A percentile compares a stretch with the other conserved stretches of the same genome.
Evolutionary conservation across 1,140 invertebrate genomes (phyloP).

Genomic region (Drosophila ogumai): DNA sequence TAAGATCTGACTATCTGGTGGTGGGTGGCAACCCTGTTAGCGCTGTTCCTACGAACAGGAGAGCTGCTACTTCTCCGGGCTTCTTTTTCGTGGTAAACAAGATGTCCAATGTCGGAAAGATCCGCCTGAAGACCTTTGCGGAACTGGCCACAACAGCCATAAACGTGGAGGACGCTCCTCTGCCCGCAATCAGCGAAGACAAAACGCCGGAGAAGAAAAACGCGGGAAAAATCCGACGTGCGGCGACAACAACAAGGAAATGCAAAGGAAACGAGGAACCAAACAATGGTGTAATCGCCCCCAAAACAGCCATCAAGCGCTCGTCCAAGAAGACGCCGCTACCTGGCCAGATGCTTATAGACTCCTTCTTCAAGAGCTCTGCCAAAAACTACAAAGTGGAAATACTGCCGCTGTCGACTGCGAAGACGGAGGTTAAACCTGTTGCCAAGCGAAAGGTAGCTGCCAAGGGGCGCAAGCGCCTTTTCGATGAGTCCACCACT

Average conservation of each 20-base stretch:
- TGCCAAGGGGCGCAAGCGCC: constrained; percentile 58
- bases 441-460: constrained; percentile 1
- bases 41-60: neutral
- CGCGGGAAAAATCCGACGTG: constrained; percentile 35
- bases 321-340: constrained; percentile 55
- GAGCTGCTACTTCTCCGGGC: neutral
- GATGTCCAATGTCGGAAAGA: constrained; percentile 54
- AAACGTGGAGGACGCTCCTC: neutral
- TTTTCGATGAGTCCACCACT: constrained; percentile 54
- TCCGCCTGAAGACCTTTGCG: constrained; percentile 44
- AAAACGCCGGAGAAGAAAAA: constrained; percentile 58
- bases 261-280: neutral
- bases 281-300: neutral
- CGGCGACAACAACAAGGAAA: constrained; percentile 59
- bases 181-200: neutral
- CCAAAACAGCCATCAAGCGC: constrained; percentile 43
- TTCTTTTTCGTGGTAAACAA: constrained; percentile 9
- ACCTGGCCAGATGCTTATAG: constrained; percentile 65
- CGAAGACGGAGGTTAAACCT: neutral
- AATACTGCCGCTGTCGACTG: neutral
- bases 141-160: constrained; percentile 26
- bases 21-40: neutral
- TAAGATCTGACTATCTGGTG: neutral
- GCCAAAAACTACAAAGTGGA: constrained; percentile 65
- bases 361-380: constrained; percentile 68